Percentiles rank a stretch among this genome's conserved stretches.
phyloP scores from a whole-genome alignment of 2,888 invertebrate species.

The Lasioglossum marginatum region DNA sequence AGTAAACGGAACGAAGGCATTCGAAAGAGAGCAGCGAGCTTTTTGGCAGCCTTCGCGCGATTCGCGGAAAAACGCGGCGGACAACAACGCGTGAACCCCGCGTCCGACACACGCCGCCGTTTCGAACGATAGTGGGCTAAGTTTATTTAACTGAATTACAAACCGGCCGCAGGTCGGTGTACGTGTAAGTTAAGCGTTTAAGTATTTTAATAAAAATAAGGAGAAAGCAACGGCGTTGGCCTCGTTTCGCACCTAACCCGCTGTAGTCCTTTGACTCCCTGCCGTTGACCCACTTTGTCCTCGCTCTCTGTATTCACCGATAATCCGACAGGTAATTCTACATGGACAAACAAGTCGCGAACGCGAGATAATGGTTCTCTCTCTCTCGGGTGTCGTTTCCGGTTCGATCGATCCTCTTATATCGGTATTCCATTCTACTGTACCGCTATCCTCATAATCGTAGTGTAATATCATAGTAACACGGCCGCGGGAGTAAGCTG shows the following conservation, averaged over 20 bases:
- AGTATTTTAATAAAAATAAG: constrained; percentile 71
- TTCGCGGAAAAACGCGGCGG: neutral
- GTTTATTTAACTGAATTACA: constrained; percentile 71
- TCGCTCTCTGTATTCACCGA: neutral
- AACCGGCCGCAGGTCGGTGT: constrained; percentile 50
- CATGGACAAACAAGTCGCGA: neutral
- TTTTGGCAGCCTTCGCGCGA: neutral
- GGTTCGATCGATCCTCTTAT: neutral
- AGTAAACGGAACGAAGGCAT: neutral
- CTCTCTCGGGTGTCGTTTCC: neutral
- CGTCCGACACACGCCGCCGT: constrained; percentile 34
- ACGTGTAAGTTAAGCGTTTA: constrained; percentile 72
- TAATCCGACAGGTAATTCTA: constrained; percentile 11
- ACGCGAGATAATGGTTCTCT: neutral
- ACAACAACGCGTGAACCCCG: constrained; percentile 27
- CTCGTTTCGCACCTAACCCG: neutral
- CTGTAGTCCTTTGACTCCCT: constrained; percentile 7
- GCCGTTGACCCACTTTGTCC: neutral
- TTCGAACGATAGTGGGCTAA: constrained; percentile 42
- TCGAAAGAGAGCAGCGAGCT: neutral
- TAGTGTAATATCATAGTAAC: neutral
- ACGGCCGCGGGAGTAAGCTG: neutral
- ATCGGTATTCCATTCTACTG: neutral
- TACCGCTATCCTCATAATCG: neutral
- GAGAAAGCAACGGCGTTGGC: constrained; percentile 35